These are phyloP conservation scores for Poeciliopsis retropinna DNA, from an alignment of 2,113 vertebrate species.

Conservation along the genomic window DNA sequence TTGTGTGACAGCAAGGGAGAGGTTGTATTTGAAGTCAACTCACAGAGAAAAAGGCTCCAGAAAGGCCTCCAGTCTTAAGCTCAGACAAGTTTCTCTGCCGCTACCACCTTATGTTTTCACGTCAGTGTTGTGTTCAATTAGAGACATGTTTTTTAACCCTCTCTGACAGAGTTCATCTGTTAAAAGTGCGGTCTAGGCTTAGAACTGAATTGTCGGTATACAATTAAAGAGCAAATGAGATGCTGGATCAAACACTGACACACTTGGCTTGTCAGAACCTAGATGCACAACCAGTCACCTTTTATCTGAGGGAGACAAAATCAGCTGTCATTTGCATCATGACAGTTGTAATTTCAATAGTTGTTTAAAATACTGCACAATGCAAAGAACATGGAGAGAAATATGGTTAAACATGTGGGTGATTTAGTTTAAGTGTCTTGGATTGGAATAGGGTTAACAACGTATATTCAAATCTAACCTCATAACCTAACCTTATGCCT, in stretches of 20 bases:
- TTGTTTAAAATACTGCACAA: conserved; percentile 9
- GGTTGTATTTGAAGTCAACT: conserved; percentile 68
- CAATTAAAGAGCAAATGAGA: conserved; percentile 22
- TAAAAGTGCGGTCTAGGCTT: conserved; percentile 30
- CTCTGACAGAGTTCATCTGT: conserved; percentile 23
- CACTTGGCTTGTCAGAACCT: conserved; percentile 29
- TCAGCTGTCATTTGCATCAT: conserved; percentile 29
- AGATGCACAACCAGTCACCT: conserved; percentile 19
- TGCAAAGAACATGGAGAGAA: conserved; percentile 33
- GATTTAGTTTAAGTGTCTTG: conserved; percentile 3
- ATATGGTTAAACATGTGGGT: conserved; percentile 5
- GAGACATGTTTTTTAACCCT: conserved; percentile 32
- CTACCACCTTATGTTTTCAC: conserved; percentile 33
- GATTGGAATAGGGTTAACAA: not conserved
- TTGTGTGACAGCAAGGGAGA: conserved; percentile 38
- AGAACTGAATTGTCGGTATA: conserved; percentile 7
- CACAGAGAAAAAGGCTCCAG: conserved; percentile 44
- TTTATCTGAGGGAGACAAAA: conserved; percentile 43
- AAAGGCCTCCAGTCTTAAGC: conserved; percentile 48
- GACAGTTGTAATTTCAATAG: not conserved
- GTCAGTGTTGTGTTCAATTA: conserved; percentile 46
- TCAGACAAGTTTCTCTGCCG: conserved; percentile 18
- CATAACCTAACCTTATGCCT: no score
- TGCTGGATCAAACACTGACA: conserved; percentile 32
- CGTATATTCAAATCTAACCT: not conserved